Evolutionary conservation across 2,113 vertebrate species (phyloP).

Genomic region (Pelecanoides urinatrix): DNA sequence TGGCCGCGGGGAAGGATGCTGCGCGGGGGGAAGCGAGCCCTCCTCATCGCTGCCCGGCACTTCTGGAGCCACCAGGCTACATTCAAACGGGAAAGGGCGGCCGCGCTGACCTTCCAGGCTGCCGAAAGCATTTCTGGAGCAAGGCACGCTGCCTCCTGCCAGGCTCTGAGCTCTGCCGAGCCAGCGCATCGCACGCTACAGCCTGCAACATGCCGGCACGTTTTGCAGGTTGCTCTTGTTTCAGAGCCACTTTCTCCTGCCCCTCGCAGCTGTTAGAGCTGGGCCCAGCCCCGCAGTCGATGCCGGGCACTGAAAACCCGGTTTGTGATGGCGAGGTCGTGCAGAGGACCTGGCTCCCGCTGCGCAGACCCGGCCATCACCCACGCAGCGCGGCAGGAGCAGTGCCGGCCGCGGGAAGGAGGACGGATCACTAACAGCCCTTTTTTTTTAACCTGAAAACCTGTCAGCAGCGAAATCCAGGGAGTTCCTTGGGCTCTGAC

Average conservation of each 20-base stretch:
- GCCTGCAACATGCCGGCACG: accelerated
- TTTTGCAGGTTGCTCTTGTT: background rate
- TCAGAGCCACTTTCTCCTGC: background rate
- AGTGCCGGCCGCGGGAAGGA: background rate
- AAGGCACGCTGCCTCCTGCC: background rate
- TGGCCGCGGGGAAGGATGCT: background rate
- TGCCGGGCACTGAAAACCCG: background rate
- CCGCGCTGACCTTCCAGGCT: background rate
- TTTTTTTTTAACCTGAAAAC: background rate
- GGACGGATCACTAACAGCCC: background rate
- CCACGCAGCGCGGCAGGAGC: accelerated
- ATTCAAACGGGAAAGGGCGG: background rate
- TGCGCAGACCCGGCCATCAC: background rate
- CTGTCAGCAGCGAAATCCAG: background rate
- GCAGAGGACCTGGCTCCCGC: background rate
- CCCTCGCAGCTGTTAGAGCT: background rate
- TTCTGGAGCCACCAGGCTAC: background rate
- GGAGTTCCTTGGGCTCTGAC: background rate
- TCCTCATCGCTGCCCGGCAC: background rate
- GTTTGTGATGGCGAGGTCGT: background rate
- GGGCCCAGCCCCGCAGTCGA: accelerated
- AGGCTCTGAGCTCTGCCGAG: accelerated
- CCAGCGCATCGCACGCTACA: accelerated
- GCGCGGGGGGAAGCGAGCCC: background rate
- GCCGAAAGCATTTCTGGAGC: background rate